Conservation (phyloP, 2,113 vertebrate genomes). For the Apus apus region DNA sequence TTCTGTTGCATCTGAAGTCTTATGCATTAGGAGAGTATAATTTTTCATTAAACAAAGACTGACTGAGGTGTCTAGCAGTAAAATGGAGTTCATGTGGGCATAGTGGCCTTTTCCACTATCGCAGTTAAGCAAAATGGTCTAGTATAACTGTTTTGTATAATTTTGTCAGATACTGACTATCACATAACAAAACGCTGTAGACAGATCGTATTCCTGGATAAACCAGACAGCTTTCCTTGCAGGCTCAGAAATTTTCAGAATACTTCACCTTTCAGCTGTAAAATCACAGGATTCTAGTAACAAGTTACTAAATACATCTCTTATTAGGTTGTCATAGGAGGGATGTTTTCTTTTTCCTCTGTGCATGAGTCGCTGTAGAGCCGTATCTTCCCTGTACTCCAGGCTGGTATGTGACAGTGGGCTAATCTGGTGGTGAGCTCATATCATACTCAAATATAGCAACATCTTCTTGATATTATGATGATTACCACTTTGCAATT, state of each 20-base stretch:
- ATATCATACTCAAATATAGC: conserved; percentile 14
- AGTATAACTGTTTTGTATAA: background rate
- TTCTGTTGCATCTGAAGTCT: background rate
- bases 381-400: background rate
- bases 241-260: background rate
- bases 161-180: background rate
- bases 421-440: background rate
- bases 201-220: background rate
- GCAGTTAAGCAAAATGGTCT: background rate
- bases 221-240: background rate
- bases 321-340: background rate
- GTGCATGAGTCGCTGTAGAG: background rate
- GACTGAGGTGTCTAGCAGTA: background rate
- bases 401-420: background rate
- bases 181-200: background rate
- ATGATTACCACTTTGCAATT: conserved; percentile 33
- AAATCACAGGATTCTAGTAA: background rate
- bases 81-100: background rate
- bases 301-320: background rate
- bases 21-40: background rate
- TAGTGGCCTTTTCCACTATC: background rate
- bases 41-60: background rate
- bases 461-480: conserved; percentile 22
- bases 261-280: background rate
- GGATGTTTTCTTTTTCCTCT: background rate